Evolutionary conservation across 2,888 invertebrate genomes (phyloP), one percentile per base, ranked within the genome.

Genomic region (Parnassius apollo): DNA sequence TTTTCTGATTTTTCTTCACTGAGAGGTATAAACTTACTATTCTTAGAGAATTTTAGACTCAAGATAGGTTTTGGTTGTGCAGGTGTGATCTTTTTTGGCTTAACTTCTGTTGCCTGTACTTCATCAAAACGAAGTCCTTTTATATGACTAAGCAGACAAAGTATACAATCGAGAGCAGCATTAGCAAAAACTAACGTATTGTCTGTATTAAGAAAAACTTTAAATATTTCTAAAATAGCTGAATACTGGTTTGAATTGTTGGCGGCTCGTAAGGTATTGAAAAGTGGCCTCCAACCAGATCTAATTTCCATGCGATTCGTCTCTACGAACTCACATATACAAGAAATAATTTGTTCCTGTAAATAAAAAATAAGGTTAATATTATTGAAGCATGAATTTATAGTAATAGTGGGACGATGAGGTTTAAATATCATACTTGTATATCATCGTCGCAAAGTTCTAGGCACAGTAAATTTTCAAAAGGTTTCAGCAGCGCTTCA

Each of bases 241-340:
- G 94, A 93, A 25, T 95, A 94, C 75, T 94, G 94, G 71, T 95
- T 95, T 55, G 94, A 93, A 74, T 95, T 96, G 53, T 94, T 93
- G 0, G 98, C 98, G 53, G 98, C 97, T 22, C 98, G 94, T 52
- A 99, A 86, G 0, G 98, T 98, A 11, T 98, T 98, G 80, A 99
- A 99, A 1, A 99, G 88, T 0, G 99, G 98, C 60, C 98, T 93
- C 99, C 99, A 99, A 0, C 99, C 99, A 0, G 98, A 98, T 70
- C 97, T 94, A 51, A 99, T 98, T 90, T 98, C 98, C 65, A 96
- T 96, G 72, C 97, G 93, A 82, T 97, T 98, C 0, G 97, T 97
- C 85, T 98, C 98, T 0, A 99, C 98, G 74, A 99, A 97, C 85
- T 98, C 98, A 82, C 98, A 98, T 56, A 99, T 95, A 72, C 98